Evolutionary conservation across 2,888 invertebrate genomes (phyloP).

Genomic region (Drosophila barbarae): DNA sequence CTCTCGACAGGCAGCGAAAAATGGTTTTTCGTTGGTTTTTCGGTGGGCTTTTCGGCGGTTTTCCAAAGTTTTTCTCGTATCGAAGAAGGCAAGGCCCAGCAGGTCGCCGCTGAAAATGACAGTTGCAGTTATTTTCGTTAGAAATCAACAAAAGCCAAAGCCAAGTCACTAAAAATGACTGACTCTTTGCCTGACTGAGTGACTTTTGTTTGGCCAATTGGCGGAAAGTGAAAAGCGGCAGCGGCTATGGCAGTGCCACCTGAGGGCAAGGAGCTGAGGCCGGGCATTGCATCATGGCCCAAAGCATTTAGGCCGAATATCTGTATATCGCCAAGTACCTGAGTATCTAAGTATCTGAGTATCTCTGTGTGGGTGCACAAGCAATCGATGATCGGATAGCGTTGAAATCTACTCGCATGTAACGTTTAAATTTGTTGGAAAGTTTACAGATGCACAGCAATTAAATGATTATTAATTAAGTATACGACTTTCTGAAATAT

Average conservation of each 20-base stretch:
- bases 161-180: conserved; percentile 59
- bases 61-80: conserved; percentile 12
- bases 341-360: conserved; percentile 1
- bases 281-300: conserved; percentile 40
- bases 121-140: conserved; percentile 70
- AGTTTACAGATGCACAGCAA: conserved; percentile 46
- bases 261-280: conserved; percentile 71
- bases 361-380: conserved; percentile 67
- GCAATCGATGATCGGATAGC: conserved; percentile 69
- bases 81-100: conserved; percentile 66
- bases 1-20: conserved; percentile 56
- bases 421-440: conserved; percentile 75
- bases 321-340: neutral
- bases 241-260: conserved; percentile 43
- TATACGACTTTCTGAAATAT: no score
- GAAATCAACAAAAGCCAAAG: conserved; percentile 51
- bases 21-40: conserved; percentile 19
- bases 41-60: conserved; percentile 1
- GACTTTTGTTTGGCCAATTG: conserved; percentile 58
- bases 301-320: conserved; percentile 16
- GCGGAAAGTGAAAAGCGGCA: conserved; percentile 73
- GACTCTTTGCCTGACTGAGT: conserved; percentile 51
- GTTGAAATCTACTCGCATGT: conserved; percentile 74
- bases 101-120: conserved; percentile 71
- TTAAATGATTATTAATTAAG: neutral